A percentile compares a stretch with the other conserved stretches of the same genome.
Conservation (phyloP, 53 echinoderm and acorn worm species). For the Echinarachnius parma region DNA sequence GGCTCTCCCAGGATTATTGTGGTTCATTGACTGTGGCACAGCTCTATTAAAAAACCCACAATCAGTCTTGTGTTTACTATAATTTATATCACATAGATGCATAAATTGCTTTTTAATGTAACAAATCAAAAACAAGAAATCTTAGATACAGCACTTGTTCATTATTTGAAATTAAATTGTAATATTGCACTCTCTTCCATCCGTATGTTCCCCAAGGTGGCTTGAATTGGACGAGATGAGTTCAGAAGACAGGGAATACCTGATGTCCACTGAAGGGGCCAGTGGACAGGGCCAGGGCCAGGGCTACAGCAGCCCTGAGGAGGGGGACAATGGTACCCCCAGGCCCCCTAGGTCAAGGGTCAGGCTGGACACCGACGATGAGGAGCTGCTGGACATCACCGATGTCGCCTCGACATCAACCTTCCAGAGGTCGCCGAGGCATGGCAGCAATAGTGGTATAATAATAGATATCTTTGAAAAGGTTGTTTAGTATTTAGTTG, state of each 20-base stretch:
- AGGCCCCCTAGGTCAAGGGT: neutral
- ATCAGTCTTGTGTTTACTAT: too few relatives aligned
- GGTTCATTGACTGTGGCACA: too few relatives aligned
- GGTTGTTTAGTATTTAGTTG: too few relatives aligned
- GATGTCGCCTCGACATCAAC: conserved; percentile 11
- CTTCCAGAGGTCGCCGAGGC: conserved; percentile 18
- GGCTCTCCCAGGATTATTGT: too few relatives aligned
- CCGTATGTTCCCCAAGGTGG: conserved; percentile 6
- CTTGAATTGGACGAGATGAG: conserved; percentile 36
- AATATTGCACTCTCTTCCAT: neutral
- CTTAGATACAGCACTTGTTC: neutral
- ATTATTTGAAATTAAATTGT: neutral
- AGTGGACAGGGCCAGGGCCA: neutral
- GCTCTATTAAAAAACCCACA: too few relatives aligned
- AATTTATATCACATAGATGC: too few relatives aligned
- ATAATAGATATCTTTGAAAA: too few relatives aligned
- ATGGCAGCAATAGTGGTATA: too few relatives aligned
- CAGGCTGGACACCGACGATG: conserved; percentile 59
- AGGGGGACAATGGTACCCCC: conserved; percentile 16
- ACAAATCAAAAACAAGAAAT: too few relatives aligned
- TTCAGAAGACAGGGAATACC: conserved; percentile 9
- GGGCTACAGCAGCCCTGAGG: conserved; percentile 19
- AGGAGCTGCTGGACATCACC: conserved; percentile 68
- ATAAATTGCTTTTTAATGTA: too few relatives aligned
- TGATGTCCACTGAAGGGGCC: too few relatives aligned